Evolutionary conservation across 1,140 invertebrate species (phyloP), one percentile per base, ranked within the genome.

Genomic region (Saxidomus purpurata): DNA sequence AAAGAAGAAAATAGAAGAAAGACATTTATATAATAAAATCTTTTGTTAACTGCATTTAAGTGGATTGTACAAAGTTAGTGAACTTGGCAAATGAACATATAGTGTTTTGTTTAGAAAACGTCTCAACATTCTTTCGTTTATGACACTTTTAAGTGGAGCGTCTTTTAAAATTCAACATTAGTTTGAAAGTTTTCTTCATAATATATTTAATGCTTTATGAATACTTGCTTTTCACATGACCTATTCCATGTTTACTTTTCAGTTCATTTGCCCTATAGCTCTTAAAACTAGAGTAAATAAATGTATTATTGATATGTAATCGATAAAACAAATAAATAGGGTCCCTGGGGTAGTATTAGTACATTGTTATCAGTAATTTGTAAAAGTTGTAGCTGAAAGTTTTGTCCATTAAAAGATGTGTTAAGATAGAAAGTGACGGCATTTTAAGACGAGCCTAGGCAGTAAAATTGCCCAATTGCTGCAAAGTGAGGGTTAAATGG

Each of bases 281-380:
- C 59, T 63, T 63, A 22, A 63, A 63, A 28, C n/a, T 63, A 63
- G 67, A 38, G 67, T 71, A 71, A 40, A 71, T 71, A 71, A 71
- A 71, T 71, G 67, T 71, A 71, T 71, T 40, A 71, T 71, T 71
- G 67, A 71, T 71, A 71, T 71, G 28, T 38, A 40, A 71, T 71
- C 67, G 67, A 71, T 71, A 71, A 71, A 71, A 71, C 67, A 71
- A 71, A 71, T 71, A 71, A 71, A 71, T 40, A 71, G 67, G 31
- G 67, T 38, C 67, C 67, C 67, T 19, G 67, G 67, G 67, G 67
- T 71, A 40, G 36, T 40, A 71, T 71, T 71, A 28, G 28, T 67
- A 9, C 38, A 40, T 71, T 71, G 67, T 38, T 71, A 71, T 71
- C 36, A 71, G 67, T 71, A 36, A 71, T 71, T 71, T 71, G 67